These are phyloP conservation scores for Monoplex corrugatus DNA, from an alignment of 2,888 invertebrate species.

Conservation along the genomic window DNA sequence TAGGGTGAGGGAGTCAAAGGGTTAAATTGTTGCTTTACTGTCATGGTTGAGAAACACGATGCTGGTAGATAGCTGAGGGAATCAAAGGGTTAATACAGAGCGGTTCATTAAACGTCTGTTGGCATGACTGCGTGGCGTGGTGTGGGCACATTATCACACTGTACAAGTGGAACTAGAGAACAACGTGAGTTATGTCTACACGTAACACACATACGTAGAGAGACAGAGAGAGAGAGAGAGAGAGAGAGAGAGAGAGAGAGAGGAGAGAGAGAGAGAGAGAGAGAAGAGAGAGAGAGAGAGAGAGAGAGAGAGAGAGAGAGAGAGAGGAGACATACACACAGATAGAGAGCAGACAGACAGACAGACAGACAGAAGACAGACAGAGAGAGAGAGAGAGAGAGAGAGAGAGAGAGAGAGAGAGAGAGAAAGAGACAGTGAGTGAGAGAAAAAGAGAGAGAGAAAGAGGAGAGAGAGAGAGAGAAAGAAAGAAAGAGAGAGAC, in stretches of 20 bases:
- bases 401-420: not conserved
- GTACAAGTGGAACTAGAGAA: no score
- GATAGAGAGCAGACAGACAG: not conserved
- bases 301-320: not conserved
- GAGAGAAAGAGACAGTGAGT: no score
- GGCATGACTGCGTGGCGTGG: no score
- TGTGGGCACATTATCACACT: no score
- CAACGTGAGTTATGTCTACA: no score
- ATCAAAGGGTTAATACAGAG: no score
- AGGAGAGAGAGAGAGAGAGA: not conserved
- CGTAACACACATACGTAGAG: not conserved
- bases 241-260: no score
- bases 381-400: not conserved
- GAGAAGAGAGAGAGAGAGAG: not conserved
- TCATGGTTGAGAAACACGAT: no score
- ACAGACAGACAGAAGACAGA: not conserved
- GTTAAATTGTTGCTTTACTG: no score
- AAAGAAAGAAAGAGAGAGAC: not conserved
- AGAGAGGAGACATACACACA: not conserved
- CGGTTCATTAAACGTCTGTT: no score
- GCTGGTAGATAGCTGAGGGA: no score
- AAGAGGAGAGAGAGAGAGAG: not conserved
- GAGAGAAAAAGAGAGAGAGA: not conserved
- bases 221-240: not conserved
- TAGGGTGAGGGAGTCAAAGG: no score